Evolutionary conservation across 2,888 invertebrate species (phyloP).

Genomic region (Trichogramma dendrolimi): DNA sequence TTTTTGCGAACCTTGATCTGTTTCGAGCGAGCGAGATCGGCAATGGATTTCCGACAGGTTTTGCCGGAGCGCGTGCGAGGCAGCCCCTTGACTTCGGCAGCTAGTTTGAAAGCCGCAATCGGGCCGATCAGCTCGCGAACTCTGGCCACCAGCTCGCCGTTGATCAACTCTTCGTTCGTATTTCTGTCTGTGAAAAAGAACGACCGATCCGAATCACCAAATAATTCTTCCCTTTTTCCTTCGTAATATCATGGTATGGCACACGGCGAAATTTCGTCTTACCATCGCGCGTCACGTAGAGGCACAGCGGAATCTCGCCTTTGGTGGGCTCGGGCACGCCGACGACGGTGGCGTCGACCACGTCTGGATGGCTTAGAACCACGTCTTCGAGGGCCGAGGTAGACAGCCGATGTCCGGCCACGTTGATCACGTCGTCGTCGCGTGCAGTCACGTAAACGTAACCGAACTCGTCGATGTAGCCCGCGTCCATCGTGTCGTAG

Average conservation of each 20-base stretch:
- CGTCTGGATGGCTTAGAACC: slow-evolving; percentile 76
- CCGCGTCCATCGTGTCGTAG: slow-evolving; percentile 95
- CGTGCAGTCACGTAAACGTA: slow-evolving; percentile 85
- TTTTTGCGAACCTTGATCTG: slow-evolving; percentile 62
- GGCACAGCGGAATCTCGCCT: slow-evolving; percentile 83
- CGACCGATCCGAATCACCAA: not conserved
- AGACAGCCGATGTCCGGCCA: slow-evolving; percentile 87
- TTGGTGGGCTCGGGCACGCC: slow-evolving; percentile 87
- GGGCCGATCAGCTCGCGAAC: slow-evolving; percentile 73
- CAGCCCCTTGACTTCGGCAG: slow-evolving; percentile 72
- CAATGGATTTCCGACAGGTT: slow-evolving; percentile 76
- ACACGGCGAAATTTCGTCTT: slow-evolving; percentile 22
- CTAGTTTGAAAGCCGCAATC: slow-evolving; percentile 81
- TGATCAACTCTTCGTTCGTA: slow-evolving; percentile 56
- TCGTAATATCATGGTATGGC: not conserved
- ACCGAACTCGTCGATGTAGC: slow-evolving; percentile 77
- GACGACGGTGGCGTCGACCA: slow-evolving; percentile 84
- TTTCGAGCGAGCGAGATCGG: slow-evolving; percentile 79
- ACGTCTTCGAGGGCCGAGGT: slow-evolving; percentile 89
- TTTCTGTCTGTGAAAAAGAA: slow-evolving; percentile 48
- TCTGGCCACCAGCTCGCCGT: slow-evolving; percentile 57
- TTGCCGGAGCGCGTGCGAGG: slow-evolving; percentile 87
- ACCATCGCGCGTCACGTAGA: slow-evolving; percentile 74
- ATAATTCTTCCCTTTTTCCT: not conserved
- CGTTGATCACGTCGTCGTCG: slow-evolving; percentile 93